Conservation (phyloP, 2,888 invertebrate genomes). For the Pachydiplax longipennis region DNA sequence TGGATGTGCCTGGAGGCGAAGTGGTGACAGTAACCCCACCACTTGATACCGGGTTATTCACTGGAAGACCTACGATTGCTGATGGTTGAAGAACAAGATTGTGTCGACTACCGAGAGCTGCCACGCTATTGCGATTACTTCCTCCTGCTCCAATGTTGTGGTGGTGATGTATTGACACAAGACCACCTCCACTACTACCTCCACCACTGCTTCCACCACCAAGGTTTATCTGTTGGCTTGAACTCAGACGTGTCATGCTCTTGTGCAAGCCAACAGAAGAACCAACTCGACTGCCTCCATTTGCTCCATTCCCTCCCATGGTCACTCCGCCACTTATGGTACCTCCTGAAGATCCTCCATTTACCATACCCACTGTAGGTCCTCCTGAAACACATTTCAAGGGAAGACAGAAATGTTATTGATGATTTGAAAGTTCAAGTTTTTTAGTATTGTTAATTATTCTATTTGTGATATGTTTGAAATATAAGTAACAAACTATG, state of each 20-base stretch:
- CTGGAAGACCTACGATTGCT: conserved; percentile 38
- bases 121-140: conserved; percentile 50
- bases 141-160: not conserved
- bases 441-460: too few relatives aligned
- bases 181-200: not conserved
- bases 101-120: conserved; percentile 51
- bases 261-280: conserved; percentile 81
- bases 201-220: conserved; percentile 4
- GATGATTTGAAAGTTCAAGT: too few relatives aligned
- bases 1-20: conserved; percentile 50
- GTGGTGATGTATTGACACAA: conserved; percentile 18
- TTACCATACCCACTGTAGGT: not conserved
- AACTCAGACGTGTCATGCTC: conserved; percentile 82
- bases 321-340: conserved; percentile 10
- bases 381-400: not conserved
- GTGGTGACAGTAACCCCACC: conserved; percentile 72
- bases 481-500: too few relatives aligned
- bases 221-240: conserved; percentile 77
- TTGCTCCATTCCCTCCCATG: conserved; percentile 20
- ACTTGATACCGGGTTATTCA: conserved; percentile 60
- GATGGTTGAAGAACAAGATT: conserved; percentile 45
- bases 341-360: conserved; percentile 13
- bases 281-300: conserved; percentile 62
- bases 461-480: too few relatives aligned
- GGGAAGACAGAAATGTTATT: not conserved